Conservation (phyloP, 2,113 vertebrate genomes). For the Periophthalmus modestus region DNA sequence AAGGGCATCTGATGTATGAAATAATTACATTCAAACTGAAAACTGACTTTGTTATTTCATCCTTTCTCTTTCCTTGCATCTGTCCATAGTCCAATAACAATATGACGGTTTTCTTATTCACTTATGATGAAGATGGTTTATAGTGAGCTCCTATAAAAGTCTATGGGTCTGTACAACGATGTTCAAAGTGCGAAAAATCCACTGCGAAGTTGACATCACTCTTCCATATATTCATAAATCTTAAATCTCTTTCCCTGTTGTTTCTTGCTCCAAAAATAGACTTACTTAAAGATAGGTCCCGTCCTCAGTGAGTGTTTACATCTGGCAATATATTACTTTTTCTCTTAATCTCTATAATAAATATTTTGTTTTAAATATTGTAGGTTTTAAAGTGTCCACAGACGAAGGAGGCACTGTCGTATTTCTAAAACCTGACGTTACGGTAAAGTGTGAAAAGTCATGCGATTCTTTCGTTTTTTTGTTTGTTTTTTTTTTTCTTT, state of each 20-base stretch:
- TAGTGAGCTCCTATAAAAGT: slow-evolving; percentile 46
- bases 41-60: slow-evolving; percentile 18
- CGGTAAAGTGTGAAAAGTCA: slow-evolving; percentile 46
- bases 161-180: slow-evolving; percentile 28
- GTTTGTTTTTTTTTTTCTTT: not conserved
- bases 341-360: slow-evolving; percentile 47
- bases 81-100: slow-evolving; percentile 18
- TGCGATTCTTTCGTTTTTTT: slow-evolving; percentile 19
- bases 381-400: slow-evolving; percentile 53
- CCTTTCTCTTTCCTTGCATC: slow-evolving; percentile 20
- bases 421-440: slow-evolving; percentile 60
- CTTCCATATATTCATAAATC: not conserved
- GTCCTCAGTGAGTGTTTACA: slow-evolving; percentile 30
- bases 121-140: slow-evolving; percentile 21
- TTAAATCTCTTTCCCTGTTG: slow-evolving; percentile 29
- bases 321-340: slow-evolving; percentile 30
- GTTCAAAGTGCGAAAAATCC: slow-evolving; percentile 43
- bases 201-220: not conserved
- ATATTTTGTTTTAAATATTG: slow-evolving; percentile 17
- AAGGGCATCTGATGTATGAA: not conserved
- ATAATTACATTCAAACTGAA: not conserved
- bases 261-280: slow-evolving; percentile 53
- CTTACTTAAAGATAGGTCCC: slow-evolving; percentile 37
- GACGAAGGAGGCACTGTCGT: slow-evolving; percentile 69
- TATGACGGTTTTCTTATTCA: slow-evolving; percentile 37